phyloP scores from a whole-genome alignment of 2,888 invertebrate species.

The Bruchidius siliquastri region DNA sequence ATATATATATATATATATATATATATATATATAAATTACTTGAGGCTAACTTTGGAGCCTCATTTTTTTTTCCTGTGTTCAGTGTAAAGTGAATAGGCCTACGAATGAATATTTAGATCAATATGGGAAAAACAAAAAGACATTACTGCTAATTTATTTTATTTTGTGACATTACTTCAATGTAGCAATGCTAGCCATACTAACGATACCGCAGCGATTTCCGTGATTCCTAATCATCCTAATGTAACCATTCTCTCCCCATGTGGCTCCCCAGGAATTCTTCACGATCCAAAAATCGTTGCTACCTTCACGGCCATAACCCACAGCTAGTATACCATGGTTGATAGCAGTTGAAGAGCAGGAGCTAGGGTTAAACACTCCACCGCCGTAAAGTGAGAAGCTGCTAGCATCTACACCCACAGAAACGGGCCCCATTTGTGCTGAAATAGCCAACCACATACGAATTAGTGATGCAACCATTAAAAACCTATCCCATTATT shows the following conservation, averaged over 20 bases:
- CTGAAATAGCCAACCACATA: not conserved
- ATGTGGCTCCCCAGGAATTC: slow-evolving; percentile 56
- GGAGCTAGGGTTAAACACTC: slow-evolving; percentile 70
- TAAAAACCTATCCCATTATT: no score
- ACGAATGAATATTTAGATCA: not conserved
- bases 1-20: no score
- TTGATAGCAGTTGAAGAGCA: slow-evolving; percentile 63
- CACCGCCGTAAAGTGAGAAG: slow-evolving; percentile 76
- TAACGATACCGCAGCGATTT: not conserved
- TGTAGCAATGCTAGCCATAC: not conserved
- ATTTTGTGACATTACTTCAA: not conserved
- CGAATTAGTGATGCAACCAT: no score
- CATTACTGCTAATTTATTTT: not conserved
- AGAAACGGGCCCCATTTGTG: slow-evolving; percentile 69
- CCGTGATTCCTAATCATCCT: slow-evolving; percentile 24
- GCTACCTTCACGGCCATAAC: slow-evolving; percentile 59
- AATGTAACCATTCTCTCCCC: slow-evolving; percentile 36
- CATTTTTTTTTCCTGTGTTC: no score
- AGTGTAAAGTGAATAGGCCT: no score
- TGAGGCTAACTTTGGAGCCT: no score
- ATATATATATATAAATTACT: no score
- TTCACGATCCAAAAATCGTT: slow-evolving; percentile 63
- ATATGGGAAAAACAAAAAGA: not conserved
- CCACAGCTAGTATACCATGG: slow-evolving; percentile 75
- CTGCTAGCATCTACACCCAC: slow-evolving; percentile 84